phyloP scores from a whole-genome alignment of 1,140 invertebrate genomes.

The Aleiodes sp. region DNA sequence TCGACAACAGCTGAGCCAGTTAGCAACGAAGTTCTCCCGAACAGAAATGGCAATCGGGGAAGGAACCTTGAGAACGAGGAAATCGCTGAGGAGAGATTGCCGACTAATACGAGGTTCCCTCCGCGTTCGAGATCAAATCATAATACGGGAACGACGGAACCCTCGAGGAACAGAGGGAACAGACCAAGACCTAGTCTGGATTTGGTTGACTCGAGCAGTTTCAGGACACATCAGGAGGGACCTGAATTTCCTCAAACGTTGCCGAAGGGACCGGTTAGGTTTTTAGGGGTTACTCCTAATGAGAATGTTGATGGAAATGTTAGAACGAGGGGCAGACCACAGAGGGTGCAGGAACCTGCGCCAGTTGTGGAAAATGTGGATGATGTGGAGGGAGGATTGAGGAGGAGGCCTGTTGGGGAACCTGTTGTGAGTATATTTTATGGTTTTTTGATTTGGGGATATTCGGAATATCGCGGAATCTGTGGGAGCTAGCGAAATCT shows the following conservation, averaged over 20 bases:
- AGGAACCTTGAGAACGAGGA: constrained; percentile 67
- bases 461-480: no score
- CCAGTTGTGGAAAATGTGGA: constrained; percentile 48
- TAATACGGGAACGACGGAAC: constrained; percentile 59
- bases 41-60: constrained; percentile 66
- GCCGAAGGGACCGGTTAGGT: constrained; percentile 68
- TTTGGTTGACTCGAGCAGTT: constrained; percentile 80
- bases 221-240: constrained; percentile 76
- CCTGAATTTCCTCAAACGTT: constrained; percentile 65
- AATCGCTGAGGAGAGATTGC: constrained; percentile 73
- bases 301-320: constrained; percentile 61
- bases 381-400: constrained; percentile 41
- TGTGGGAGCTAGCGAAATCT: no score
- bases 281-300: constrained; percentile 70
- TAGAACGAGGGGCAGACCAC: constrained; percentile 49
- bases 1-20: constrained; percentile 69
- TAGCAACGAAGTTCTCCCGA: constrained; percentile 76
- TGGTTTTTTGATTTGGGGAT: background rate
- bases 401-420: constrained; percentile 46
- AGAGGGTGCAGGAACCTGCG: constrained; percentile 48
- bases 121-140: constrained; percentile 67
- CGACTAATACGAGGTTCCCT: constrained; percentile 81
- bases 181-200: constrained; percentile 77
- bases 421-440: constrained; percentile 44
- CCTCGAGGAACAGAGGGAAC: constrained; percentile 66